Evolutionary conservation across 2,797 vertebrate species (phyloP).

Genomic region (Xiphophorus birchmanni): DNA sequence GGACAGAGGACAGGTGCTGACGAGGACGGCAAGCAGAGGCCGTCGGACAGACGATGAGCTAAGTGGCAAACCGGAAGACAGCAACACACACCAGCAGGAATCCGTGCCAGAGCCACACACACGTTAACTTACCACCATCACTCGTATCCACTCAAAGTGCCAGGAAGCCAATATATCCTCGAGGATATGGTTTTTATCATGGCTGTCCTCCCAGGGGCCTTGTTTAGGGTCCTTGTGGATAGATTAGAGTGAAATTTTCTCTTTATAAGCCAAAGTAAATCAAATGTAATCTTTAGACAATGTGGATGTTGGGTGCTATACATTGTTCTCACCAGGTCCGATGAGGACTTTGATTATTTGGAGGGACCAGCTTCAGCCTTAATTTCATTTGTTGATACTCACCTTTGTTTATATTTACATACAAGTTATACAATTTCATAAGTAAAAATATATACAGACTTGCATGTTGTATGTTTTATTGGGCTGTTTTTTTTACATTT

Average conservation of each 20-base stretch:
- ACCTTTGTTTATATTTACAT: constrained; percentile 33
- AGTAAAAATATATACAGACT: background rate
- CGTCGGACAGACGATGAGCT: constrained; percentile 71
- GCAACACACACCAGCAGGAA: constrained; percentile 64
- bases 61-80: constrained; percentile 64
- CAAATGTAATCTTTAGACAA: constrained; percentile 49
- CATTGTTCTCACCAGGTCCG: constrained; percentile 14
- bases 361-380: constrained; percentile 22
- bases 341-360: background rate
- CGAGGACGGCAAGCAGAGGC: constrained; percentile 55
- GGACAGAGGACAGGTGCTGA: constrained; percentile 59
- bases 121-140: constrained; percentile 85
- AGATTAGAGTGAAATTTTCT: constrained; percentile 76
- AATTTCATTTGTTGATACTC: constrained; percentile 28
- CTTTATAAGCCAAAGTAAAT: constrained; percentile 66
- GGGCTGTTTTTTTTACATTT: background rate
- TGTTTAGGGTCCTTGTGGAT: constrained; percentile 85
- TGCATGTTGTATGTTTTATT: background rate
- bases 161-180: constrained; percentile 88
- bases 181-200: constrained; percentile 84
- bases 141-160: constrained; percentile 86
- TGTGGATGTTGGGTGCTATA: constrained; percentile 33
- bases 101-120: constrained; percentile 66
- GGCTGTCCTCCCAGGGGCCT: constrained; percentile 78
- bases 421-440: constrained; percentile 10